Conservation (phyloP, 2,113 vertebrate genomes). For the Phyllopteryx taeniolatus region DNA sequence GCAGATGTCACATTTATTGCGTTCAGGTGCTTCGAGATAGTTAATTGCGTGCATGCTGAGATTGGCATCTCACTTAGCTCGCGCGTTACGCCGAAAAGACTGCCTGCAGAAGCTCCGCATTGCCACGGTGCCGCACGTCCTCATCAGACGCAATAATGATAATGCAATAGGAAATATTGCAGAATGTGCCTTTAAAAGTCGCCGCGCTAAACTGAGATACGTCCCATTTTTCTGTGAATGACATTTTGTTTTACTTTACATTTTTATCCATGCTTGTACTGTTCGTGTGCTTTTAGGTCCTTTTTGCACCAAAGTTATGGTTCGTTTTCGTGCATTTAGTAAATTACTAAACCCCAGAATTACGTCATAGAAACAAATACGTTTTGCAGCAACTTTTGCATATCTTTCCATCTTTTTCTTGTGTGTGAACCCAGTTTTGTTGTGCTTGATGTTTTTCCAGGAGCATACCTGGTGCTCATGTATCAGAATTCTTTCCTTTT, state of each 20-base stretch:
- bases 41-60: background rate
- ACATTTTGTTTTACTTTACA: background rate
- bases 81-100: background rate
- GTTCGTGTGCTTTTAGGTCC: background rate
- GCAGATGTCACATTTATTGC: slow-evolving; percentile 9
- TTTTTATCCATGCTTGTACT: slow-evolving; percentile 1
- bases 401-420: slow-evolving; percentile 1
- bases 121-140: slow-evolving; percentile 8
- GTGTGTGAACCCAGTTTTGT: background rate
- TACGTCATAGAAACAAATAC: background rate
- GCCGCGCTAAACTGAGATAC: slow-evolving; percentile 27
- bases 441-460: background rate
- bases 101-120: slow-evolving; percentile 27
- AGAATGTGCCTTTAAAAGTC: slow-evolving; percentile 69
- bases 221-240: slow-evolving; percentile 21
- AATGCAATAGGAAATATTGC: slow-evolving; percentile 53
- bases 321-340: background rate
- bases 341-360: background rate
- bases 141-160: slow-evolving; percentile 17
- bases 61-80: background rate
- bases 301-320: background rate
- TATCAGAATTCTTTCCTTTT: background rate
- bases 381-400: background rate
- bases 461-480: background rate
- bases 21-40: slow-evolving; percentile 4